Evolutionary conservation across 1,140 invertebrate genomes (phyloP), one percentile per base, ranked within the genome.

Genomic region (Drosophila mauritiana): DNA sequence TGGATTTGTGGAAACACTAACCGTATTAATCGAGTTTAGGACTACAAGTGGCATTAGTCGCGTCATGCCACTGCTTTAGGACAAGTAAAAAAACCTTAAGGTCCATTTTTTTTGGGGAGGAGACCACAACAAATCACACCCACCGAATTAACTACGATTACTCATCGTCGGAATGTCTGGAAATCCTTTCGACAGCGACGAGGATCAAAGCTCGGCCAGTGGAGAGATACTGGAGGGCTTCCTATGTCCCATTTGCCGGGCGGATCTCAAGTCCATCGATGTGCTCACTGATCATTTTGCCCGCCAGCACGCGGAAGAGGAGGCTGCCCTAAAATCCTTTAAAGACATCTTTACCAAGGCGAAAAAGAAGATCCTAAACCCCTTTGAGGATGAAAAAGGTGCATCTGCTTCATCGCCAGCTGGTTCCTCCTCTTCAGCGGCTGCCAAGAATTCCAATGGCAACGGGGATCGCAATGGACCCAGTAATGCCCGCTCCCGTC

Each of bases 241-340:
- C 91, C 93, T 99, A 4, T 99, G 98, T 93, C 97, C 98, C 0
- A 97, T 98, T 88, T 99, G 98, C 91, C 96, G 97, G 93, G 95
- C 95, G 46, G 97, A 98, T 92, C 94, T 98, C 15, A 96, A 96
- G 83, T 96, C 97, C 17, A 95, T 97, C 7, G 94, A 94, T 55
- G 95, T 97, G 88, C 93, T 99, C 63, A 96, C 97, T 39, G 94
- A 94, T 70, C 98, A 98, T 92, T 98, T 98, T 93, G 97, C 98
- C 92, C 96, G 96, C 68, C 93, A 95, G 64, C 98, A 98, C 91
- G 95, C 96, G 73, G 97, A 98, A 91, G 97, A 98, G 91, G 96
- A 97, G 88, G 97, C 97, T 92, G 95, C 98, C 34, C 92, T 98
- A n/a, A 96, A 96, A 91, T 96, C 97, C n/a, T 64, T 91, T 3